Conservation (phyloP, 30 jellyfish, hydroid and myxozoan genomes). For the Turritopsis rubra region DNA sequence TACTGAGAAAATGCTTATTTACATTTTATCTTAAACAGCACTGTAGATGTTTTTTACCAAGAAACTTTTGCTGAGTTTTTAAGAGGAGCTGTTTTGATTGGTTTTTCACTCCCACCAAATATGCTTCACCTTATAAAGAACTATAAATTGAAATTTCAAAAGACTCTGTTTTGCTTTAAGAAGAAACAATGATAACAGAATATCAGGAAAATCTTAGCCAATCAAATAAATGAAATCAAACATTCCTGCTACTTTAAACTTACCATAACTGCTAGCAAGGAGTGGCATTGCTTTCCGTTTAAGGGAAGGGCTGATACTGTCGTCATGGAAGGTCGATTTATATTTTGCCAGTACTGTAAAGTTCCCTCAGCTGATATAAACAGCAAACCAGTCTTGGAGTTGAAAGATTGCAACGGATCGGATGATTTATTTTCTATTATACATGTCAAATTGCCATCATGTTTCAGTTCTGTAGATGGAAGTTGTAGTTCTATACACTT, state of each 20-base stretch:
- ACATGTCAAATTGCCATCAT: conserved; percentile 65
- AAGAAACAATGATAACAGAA: neutral
- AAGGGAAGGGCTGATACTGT: conserved; percentile 55
- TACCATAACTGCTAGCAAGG: conserved; percentile 54
- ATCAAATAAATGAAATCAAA: neutral
- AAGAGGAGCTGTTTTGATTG: too few relatives aligned
- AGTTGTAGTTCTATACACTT: conserved; percentile 67
- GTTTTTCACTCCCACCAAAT: too few relatives aligned
- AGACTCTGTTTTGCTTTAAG: too few relatives aligned
- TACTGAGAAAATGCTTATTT: too few relatives aligned
- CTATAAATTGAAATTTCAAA: too few relatives aligned
- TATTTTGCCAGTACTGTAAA: conserved; percentile 74
- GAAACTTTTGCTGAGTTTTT: too few relatives aligned
- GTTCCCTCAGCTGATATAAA: conserved; percentile 87
- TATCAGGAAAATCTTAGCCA: neutral
- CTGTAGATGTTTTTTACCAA: too few relatives aligned
- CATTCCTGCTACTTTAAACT: neutral
- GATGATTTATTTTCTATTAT: conserved; percentile 39
- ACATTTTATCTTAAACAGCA: too few relatives aligned
- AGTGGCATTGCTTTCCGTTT: conserved; percentile 71
- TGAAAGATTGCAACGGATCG: neutral
- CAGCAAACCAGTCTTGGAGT: conserved; percentile 47
- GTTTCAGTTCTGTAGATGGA: conserved; percentile 77
- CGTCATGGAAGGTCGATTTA: conserved; percentile 55
- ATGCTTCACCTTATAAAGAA: too few relatives aligned